phyloP scores from a whole-genome alignment of 35 echinoderm and acorn worm genomes.

The Nesometra sesokonis region DNA sequence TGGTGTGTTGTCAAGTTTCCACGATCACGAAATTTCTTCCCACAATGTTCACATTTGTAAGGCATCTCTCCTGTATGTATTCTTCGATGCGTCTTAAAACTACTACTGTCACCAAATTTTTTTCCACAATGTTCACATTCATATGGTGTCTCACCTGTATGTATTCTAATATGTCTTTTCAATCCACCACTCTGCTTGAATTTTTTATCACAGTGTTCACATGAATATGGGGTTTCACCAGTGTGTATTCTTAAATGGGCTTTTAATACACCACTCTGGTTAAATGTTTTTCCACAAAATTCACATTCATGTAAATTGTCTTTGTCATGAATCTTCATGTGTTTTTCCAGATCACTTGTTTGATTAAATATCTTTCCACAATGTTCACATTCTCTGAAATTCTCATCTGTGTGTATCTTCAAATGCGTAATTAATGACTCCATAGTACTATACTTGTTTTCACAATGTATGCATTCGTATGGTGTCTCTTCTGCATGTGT shows the following conservation, averaged over 20 bases:
- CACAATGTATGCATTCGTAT: neutral
- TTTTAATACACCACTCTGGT: neutral
- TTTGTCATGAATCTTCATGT: neutral
- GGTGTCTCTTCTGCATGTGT: neutral
- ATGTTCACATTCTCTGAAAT: neutral
- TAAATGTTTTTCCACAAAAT: neutral
- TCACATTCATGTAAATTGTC: neutral
- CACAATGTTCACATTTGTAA: conserved; percentile 50
- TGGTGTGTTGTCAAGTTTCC: neutral
- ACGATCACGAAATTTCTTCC: conserved; percentile 27
- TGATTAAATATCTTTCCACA: neutral
- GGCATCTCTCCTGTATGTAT: conserved; percentile 69
- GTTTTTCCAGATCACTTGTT: neutral
- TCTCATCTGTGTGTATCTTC: neutral
- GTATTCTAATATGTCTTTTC: conserved; percentile 10
- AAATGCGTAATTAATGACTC: neutral
- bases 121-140: conserved; percentile 9
- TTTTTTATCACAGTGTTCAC: neutral
- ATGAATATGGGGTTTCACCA: neutral
- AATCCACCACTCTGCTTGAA: neutral
- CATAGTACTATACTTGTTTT: neutral
- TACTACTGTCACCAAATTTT: neutral
- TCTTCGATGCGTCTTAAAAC: conserved; percentile 13
- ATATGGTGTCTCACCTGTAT: conserved; percentile 6
- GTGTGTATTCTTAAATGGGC: neutral